Evolutionary conservation across 2,888 invertebrate species (phyloP), one percentile per base, ranked within the genome.

Genomic region (Pachycephus smyrnensis): DNA sequence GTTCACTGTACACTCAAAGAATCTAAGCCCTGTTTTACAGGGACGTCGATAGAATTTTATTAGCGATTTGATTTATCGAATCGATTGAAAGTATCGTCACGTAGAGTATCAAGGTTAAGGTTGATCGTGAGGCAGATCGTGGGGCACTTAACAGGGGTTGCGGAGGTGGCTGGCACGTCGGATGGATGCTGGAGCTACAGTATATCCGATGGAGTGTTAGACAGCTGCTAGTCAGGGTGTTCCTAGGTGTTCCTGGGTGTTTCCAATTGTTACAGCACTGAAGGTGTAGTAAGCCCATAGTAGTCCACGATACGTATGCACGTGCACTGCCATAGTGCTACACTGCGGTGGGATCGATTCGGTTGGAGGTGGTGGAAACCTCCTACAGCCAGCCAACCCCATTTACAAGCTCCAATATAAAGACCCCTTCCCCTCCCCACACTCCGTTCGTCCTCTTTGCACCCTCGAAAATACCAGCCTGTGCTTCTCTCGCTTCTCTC

Each of bases 281-380:
- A 35, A 33, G 77, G 82, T 79, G 80, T 31, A 23, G 31, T 77
- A 76, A 82, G 79, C 76, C 73, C 80, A 80, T 80, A 79, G 81
- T 80, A 83, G 82, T 83, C 79, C 82, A 86, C 81, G 82, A 84
- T 87, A 87, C 84, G 88, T 88, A 88, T 89, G 88, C 89, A 89
- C 86, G 88, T 87, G 88, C 84, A 80, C 81, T 84, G 85, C 85
- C 88, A 88, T 87, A 87, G 88, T 83, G 85, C 86, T 86, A 88
- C 85, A 88, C 88, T 88, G 89, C 89, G 88, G 88, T 89, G 85
- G 88, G 89, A 90, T 90, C 90, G 90, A 90, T 90, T 89, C 88
- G 87, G 85, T 84, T 83, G 86, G 88, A 88, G 89, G 88, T 89
- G 85, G 86, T 86, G 23, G 23, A 55, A 55, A 23, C 1, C 55